Conservation (phyloP, 2,888 invertebrate genomes). For the Coenonympha arcania region DNA sequence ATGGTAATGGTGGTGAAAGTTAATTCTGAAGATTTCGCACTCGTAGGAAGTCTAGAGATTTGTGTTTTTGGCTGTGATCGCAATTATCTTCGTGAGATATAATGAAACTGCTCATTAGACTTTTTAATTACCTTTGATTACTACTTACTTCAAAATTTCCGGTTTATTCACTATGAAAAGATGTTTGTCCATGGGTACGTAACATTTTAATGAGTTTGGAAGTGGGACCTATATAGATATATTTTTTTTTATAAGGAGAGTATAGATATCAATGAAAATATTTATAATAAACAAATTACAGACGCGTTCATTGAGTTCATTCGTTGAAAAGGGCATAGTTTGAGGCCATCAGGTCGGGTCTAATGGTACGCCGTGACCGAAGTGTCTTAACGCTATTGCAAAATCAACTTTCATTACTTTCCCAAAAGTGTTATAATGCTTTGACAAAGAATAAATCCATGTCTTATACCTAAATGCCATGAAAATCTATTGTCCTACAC, state of each 20-base stretch:
- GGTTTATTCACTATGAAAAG: no score
- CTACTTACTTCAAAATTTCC: no score
- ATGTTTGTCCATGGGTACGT: no score
- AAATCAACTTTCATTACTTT: slow-evolving; percentile 7
- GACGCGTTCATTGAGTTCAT: slow-evolving; percentile 13
- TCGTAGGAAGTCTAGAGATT: no score
- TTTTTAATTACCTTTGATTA: no score
- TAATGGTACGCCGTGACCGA: slow-evolving; percentile 31
- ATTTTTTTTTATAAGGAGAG: not conserved
- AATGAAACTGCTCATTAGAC: no score
- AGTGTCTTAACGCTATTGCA: slow-evolving; percentile 20
- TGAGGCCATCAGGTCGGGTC: slow-evolving; percentile 47
- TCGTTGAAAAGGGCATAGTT: slow-evolving; percentile 44
- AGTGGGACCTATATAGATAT: no score
- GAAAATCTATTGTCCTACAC: slow-evolving; percentile 37
- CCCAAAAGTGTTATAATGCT: slow-evolving; percentile 25
- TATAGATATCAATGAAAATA: not conserved
- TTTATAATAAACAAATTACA: slow-evolving; percentile 1
- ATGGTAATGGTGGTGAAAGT: no score
- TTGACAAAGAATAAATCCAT: slow-evolving; percentile 23
- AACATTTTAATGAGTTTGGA: no score
- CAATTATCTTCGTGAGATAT: no score
- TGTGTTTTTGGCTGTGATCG: no score
- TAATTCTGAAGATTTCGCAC: no score
- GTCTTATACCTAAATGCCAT: slow-evolving; percentile 30